These are phyloP conservation scores for Strigamia crassipes DNA, from an alignment of 2,888 invertebrate genomes.

Conservation along the genomic window DNA sequence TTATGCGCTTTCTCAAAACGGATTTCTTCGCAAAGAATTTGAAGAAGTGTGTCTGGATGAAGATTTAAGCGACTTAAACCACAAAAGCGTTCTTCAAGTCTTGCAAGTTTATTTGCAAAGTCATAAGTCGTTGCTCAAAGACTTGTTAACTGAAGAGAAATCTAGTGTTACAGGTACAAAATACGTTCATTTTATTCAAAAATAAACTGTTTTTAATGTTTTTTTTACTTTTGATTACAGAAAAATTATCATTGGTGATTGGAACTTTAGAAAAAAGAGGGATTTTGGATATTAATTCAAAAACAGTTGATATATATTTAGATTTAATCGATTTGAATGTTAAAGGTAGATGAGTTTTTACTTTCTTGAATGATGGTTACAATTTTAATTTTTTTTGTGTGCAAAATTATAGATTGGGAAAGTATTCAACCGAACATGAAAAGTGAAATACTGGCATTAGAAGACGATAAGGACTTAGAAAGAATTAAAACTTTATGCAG, in stretches of 20 bases:
- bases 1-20: not conserved
- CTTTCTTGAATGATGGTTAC: not conserved
- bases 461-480: not conserved
- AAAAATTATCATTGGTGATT: not conserved
- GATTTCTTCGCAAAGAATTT: not conserved
- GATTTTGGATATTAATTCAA: not conserved
- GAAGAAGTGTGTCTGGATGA: not conserved
- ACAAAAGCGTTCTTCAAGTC: not conserved
- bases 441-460: not conserved
- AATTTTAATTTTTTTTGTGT: not conserved
- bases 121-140: not conserved
- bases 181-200: too few relatives aligned
- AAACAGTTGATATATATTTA: not conserved
- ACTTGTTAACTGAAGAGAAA: not conserved
- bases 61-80: not conserved
- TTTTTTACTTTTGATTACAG: not conserved
- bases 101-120: not conserved
- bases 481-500: not conserved
- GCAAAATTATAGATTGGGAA: not conserved
- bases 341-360: not conserved
- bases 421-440: not conserved
- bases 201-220: too few relatives aligned
- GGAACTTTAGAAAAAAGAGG: not conserved
- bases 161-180: not conserved
- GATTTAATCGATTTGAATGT: constrained; percentile 13